Base-by-base conservation (phyloP, 30 jellyfish, hydroid and myxozoan species). In the Aurelia coerulea region DNA sequence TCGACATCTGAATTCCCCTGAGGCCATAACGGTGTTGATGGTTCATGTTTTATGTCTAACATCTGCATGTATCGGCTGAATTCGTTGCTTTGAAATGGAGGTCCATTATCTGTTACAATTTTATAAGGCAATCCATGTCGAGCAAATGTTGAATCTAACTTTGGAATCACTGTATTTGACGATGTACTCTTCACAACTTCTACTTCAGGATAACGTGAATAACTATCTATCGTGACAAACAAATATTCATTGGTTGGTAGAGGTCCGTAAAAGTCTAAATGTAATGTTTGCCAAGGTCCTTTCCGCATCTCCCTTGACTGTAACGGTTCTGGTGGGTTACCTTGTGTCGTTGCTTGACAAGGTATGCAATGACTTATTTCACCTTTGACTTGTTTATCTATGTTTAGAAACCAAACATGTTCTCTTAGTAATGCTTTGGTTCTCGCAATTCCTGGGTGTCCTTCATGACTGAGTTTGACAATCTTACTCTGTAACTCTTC, bases 51-150 rank as follows among this genome's bases (percentile, higher is more conserved):
- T 19, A 82, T 62, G 14, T 78, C 92, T 35, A 82, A 50, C 12
- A 16, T 18, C 53, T 66, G 39, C 68, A 59, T 71, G 75, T 33
- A 82, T 2, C 52, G 16, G 11, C 39, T 11, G 58, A 82, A 68
- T 15, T 82, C 94, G 58, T 72, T 58, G 68, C 89, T 82, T 51
- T 60, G 33, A 68, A 59, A 74, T 32, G 94, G 90, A 23, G 94
- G 94, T 29, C 94, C 90, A 58, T 77, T 86, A 60, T 75, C 95
- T 17, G 78, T 15, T n/a, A 29, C 73, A 6, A 86, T 16, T 18
- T 34, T 33, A n/a, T 73, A 72, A 0, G 83, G 89, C 13, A 74
- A 73, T 29, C 94, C 90, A 31, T 34, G 81, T 10, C 54, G 14
- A 5, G 73, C 83, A 62, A 84, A 58, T 7, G 74, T 84, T 1